Evolutionary conservation across 1,140 invertebrate genomes (phyloP).

Genomic region (Triops longicaudatus): DNA sequence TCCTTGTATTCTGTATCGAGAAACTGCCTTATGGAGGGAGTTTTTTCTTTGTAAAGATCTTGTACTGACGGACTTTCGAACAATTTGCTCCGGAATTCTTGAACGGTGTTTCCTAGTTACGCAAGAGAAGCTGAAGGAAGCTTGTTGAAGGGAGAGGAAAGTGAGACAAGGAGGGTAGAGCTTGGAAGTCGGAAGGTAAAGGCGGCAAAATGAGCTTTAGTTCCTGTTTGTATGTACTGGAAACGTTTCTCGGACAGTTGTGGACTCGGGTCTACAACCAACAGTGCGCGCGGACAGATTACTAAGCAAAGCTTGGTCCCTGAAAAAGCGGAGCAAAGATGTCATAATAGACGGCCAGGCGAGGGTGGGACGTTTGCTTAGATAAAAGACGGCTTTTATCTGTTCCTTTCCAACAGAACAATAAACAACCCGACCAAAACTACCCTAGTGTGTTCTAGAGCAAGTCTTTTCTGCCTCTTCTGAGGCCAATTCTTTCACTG

Average conservation of each 20-base stretch:
- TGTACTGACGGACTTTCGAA: too few species aligned
- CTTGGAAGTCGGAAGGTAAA: background rate
- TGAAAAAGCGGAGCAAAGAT: background rate
- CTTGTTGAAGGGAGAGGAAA: too few species aligned
- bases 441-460: too few species aligned
- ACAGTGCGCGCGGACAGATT: background rate
- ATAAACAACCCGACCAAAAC: background rate
- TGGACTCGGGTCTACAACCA: background rate
- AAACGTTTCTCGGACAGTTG: too few species aligned
- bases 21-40: too few species aligned
- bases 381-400: background rate
- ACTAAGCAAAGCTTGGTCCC: background rate
- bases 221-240: background rate
- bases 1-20: too few species aligned
- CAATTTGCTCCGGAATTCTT: too few species aligned
- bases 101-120: too few species aligned
- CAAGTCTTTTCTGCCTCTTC: too few species aligned
- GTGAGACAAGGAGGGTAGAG: background rate
- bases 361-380: background rate
- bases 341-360: background rate
- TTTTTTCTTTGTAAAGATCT: too few species aligned
- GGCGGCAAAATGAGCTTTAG: background rate
- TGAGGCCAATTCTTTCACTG: too few species aligned
- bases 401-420: background rate
- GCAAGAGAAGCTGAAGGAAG: too few species aligned